Conservation (phyloP, 2,888 invertebrate species). For the Drosophila longiperda region DNA sequence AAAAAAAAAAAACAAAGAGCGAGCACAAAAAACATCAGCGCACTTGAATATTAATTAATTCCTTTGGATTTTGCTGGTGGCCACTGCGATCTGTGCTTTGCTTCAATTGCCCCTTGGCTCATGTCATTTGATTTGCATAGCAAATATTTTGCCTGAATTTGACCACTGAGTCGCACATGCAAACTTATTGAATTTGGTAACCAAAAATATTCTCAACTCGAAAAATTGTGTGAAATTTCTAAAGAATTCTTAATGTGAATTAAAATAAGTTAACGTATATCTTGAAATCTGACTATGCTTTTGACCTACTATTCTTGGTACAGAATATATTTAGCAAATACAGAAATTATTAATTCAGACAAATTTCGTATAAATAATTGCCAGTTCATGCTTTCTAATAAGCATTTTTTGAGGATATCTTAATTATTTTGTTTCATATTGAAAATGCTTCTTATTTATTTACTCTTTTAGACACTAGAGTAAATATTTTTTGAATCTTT, state of each 20-base stretch:
- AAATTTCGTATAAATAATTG: not conserved
- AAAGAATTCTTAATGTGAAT: not conserved
- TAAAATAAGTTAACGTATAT: not conserved
- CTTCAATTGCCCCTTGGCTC: slow-evolving; percentile 55
- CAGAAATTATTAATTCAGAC: not conserved
- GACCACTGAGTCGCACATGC: slow-evolving; percentile 42
- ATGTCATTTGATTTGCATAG: slow-evolving; percentile 74
- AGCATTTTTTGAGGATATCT: not conserved
- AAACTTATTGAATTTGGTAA: slow-evolving; percentile 46
- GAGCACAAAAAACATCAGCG: slow-evolving; percentile 33
- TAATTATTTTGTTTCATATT: not conserved
- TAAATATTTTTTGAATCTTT: not conserved
- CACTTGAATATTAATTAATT: slow-evolving; percentile 79
- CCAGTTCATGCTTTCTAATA: not conserved
- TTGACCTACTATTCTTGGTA: not conserved
- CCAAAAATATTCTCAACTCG: slow-evolving; percentile 6
- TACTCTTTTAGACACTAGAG: not conserved
- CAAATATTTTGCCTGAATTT: slow-evolving; percentile 50
- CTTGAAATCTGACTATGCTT: not conserved
- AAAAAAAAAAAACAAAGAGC: slow-evolving; percentile 10
- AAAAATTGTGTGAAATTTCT: not conserved
- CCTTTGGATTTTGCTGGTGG: slow-evolving; percentile 45
- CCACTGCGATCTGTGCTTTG: slow-evolving; percentile 28
- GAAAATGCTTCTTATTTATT: no score
- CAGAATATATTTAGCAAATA: not conserved